phyloP scores from a whole-genome alignment of 2,797 vertebrate species.

The Sebastes ruberrimus region DNA sequence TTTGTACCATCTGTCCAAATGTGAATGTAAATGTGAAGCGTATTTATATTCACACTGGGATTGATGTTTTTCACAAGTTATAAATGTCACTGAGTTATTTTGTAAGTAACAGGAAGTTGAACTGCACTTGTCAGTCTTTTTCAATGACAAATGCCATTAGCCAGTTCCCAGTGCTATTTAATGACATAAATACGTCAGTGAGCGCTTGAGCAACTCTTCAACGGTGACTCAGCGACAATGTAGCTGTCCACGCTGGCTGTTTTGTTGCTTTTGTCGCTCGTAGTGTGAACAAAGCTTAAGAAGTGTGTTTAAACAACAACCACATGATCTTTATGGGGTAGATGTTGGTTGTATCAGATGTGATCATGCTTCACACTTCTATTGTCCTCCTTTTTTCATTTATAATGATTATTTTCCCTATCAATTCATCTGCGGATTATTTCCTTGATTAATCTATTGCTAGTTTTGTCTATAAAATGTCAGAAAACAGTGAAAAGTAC shows the following conservation, averaged over 20 bases:
- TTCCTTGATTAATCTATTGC: no score
- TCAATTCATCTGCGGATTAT: neutral
- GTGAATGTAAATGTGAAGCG: neutral
- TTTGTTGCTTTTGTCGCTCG: no score
- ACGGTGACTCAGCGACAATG: no score
- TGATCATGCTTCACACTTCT: neutral
- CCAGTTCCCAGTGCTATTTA: no score
- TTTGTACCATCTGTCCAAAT: neutral
- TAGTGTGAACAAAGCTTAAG: no score
- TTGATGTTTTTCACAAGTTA: neutral
- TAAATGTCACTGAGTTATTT: slow-evolving; percentile 40
- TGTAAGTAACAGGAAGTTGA: neutral
- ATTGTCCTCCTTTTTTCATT: neutral
- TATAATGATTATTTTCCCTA: no score
- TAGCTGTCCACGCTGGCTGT: no score
- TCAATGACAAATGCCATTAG: no score
- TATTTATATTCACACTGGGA: slow-evolving; percentile 20
- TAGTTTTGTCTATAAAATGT: no score
- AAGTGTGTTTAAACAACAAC: neutral
- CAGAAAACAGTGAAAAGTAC: no score
- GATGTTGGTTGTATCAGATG: neutral
- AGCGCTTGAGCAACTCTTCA: no score
- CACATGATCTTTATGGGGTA: neutral
- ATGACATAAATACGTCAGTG: no score
- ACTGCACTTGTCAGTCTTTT: neutral